Evolutionary conservation across 2,888 invertebrate species (phyloP), one percentile per base, ranked within the genome.

Genomic region (Nemotelus nigrinus): DNA sequence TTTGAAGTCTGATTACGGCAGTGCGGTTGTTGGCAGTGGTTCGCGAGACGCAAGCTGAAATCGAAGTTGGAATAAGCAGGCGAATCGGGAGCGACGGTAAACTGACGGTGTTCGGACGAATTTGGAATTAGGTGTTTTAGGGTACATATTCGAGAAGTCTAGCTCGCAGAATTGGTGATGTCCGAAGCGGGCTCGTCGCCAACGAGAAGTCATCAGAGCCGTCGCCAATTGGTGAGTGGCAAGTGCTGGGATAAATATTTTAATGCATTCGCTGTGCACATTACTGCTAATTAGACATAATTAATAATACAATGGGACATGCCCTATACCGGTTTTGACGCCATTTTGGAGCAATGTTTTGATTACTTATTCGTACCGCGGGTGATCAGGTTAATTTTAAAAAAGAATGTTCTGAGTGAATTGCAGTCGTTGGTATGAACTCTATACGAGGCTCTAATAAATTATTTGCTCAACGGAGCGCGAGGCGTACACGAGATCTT

Each of bases 191-290:
- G 85, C 84, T 86, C 82, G 81, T 86, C 82, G 81, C 80, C 79
- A 80, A 80, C 81, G 77, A 82, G 80, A 79, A 82, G 80, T 81
- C 81, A 82, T 72, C 82, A 82, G 64, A 81, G 80, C 78, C 86
- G 87, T 77, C 86, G 87, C 81, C 87, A 87, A 84, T 84, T 87
- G 86, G 87, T 87, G 82, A 85, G 86, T 86, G 82, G 43, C 60
- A 48, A 57, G 43, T 63, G 39, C 68, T 10, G 58, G 5, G 58
- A 25, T 25, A 25, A 25, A 25, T 25, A 25, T 25, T 25, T 25
- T 25, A 25, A 25, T 25, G 25, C 25, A 25, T 25, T 25, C 25
- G 25, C 25, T 25, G 25, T 25, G 25, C 25, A 25, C 25, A 25
- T 25, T 25, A 25, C 25, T 25, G 25, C 25, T 25, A 25, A 25